phyloP scores from a whole-genome alignment of 2,113 vertebrate genomes.

The Ginglymostoma cirratum region DNA sequence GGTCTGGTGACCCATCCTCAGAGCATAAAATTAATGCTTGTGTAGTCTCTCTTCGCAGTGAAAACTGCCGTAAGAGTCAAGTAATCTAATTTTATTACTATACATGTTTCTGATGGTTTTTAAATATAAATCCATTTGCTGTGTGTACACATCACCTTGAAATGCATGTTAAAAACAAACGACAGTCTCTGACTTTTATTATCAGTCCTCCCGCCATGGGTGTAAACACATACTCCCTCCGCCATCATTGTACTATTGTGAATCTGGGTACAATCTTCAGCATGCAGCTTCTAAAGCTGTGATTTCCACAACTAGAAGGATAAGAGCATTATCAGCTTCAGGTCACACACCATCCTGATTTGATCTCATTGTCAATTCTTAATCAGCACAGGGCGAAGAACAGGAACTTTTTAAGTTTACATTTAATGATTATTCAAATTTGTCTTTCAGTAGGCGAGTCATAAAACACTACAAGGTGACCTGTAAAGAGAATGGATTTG shows the following conservation, averaged over 20 bases:
- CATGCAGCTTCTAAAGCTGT: too few species aligned
- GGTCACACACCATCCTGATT: neutral
- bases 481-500: conserved; percentile 49
- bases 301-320: too few species aligned
- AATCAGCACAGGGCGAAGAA: too few species aligned
- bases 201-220: neutral
- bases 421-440: neutral
- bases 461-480: conserved; percentile 69
- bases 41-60: too few species aligned
- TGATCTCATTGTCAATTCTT: neutral
- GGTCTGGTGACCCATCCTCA: too few species aligned
- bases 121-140: neutral
- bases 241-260: too few species aligned
- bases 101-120: too few species aligned
- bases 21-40: too few species aligned
- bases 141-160: neutral
- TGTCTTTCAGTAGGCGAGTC: conserved; percentile 53
- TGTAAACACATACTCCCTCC: neutral
- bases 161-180: neutral
- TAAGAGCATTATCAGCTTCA: too few species aligned
- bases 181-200: neutral
- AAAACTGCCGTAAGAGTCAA: too few species aligned
- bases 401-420: neutral
- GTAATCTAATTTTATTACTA: too few species aligned
- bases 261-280: too few species aligned